Conservation (phyloP, 2,888 invertebrate genomes). For the Dicycla oo region DNA sequence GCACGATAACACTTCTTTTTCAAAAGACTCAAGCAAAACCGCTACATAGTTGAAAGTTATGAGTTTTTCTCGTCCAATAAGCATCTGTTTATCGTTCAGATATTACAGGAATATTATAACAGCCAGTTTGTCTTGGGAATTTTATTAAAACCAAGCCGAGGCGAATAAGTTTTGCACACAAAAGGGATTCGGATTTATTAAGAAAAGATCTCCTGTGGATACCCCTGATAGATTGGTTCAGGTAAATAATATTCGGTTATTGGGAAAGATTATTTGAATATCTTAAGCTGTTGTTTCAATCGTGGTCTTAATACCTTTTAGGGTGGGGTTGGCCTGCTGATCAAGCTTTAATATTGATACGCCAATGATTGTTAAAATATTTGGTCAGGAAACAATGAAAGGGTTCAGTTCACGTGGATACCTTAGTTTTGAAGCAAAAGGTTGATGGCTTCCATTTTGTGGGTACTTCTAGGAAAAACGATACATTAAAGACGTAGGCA, state of each 20-base stretch:
- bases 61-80: slow-evolving; percentile 42
- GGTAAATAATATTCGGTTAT: slow-evolving; percentile 45
- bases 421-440: slow-evolving; percentile 13
- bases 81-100: slow-evolving; percentile 57
- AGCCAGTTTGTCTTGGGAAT: slow-evolving; percentile 54
- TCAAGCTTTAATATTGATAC: slow-evolving; percentile 45
- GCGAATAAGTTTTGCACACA: slow-evolving; percentile 45
- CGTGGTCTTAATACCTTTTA: slow-evolving; percentile 20
- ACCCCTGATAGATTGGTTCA: slow-evolving; percentile 34
- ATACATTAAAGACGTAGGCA: background rate
- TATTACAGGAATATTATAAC: slow-evolving; percentile 55
- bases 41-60: slow-evolving; percentile 23
- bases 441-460: background rate
- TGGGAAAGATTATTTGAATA: slow-evolving; percentile 46
- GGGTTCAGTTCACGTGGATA: slow-evolving; percentile 1
- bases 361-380: slow-evolving; percentile 40
- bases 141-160: slow-evolving; percentile 51
- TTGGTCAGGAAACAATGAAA: slow-evolving; percentile 21
- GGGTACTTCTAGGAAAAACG: background rate
- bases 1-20: slow-evolving; percentile 5
- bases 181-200: slow-evolving; percentile 46
- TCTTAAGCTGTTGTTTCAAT: slow-evolving; percentile 47
- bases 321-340: slow-evolving; percentile 25
- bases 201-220: slow-evolving; percentile 29
- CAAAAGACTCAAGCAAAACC: slow-evolving; percentile 1